Evolutionary conservation across 1,140 invertebrate genomes (phyloP), one percentile per base, ranked within the genome.

Genomic region (Nebria ingens): DNA sequence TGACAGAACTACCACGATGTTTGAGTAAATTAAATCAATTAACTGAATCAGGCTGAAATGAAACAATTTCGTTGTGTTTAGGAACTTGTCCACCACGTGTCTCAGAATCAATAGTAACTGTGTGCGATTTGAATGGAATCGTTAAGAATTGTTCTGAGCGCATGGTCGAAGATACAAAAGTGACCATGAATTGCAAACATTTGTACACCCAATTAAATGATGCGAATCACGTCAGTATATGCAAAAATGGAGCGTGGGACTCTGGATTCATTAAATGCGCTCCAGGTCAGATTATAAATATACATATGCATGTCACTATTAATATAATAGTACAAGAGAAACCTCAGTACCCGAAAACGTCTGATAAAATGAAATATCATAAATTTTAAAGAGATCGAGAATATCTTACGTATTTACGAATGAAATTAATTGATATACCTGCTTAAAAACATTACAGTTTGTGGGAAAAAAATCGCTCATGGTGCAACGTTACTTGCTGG

Each of bases 371-470:
- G n/a, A n/a, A n/a, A n/a, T n/a, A n/a, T n/a, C n/a, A n/a, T n/a
- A n/a, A n/a, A n/a, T n/a, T n/a, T n/a, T n/a, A n/a, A n/a, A n/a
- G n/a, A n/a, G n/a, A n/a, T n/a, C n/a, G n/a, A n/a, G n/a, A n/a
- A n/a, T n/a, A n/a, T n/a, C n/a, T n/a, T n/a, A n/a, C n/a, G n/a
- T n/a, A n/a, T n/a, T n/a, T n/a, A n/a, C n/a, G n/a, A n/a, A n/a
- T n/a, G n/a, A n/a, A n/a, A n/a, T n/a, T n/a, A n/a, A n/a, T n/a
- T n/a, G n/a, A n/a, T n/a, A n/a, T n/a, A n/a, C 13, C 13, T 29
- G 13, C n/a, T n/a, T n/a, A n/a, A n/a, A n/a, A 11, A 12, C 15
- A 45, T 50, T 55, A n/a, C 60, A 76, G 74, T 72, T 55, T 76
- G 73, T 54, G 72, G 71, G 13, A 65, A 56, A 20, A 55, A 65